Percentiles rank a stretch among this genome's conserved stretches.
Conservation (phyloP, 2,797 vertebrate species). For the Rhynchotus rufescens region DNA sequence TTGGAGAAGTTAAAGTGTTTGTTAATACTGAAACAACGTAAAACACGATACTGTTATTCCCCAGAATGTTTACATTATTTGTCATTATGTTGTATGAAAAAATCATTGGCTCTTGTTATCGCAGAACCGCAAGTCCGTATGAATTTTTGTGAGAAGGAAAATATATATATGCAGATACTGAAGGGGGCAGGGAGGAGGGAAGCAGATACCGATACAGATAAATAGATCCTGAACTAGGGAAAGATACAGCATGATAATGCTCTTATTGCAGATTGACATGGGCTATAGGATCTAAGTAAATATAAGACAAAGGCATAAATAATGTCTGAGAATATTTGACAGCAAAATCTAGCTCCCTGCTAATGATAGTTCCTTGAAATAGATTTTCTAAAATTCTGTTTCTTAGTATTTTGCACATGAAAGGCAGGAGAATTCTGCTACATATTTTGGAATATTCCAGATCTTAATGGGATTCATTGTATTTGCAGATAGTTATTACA, state of each 20-base stretch:
- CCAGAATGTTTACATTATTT: neutral
- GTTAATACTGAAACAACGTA: neutral
- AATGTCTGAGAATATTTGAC: neutral
- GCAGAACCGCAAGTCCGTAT: neutral
- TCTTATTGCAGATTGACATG: neutral
- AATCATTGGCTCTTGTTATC: neutral
- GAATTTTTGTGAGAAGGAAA: neutral
- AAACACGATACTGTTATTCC: neutral
- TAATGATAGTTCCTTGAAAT: neutral
- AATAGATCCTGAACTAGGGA: neutral
- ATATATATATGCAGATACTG: neutral
- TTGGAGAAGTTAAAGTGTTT: neutral
- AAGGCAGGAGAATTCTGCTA: neutral
- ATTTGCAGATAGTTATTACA: neutral
- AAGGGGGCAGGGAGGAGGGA: neutral
- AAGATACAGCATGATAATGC: neutral
- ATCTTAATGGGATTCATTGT: neutral
- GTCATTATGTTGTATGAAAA: neutral
- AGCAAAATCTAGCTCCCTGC: neutral
- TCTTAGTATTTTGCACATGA: neutral
- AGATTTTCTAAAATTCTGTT: neutral
- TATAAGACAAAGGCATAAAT: neutral
- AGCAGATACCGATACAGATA: neutral
- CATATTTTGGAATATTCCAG: neutral
- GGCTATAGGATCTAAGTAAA: neutral